A percentile compares a stretch with the other conserved stretches of the same genome.
phyloP scores from a whole-genome alignment of 2,113 vertebrate genomes.

The Macaca mulatta region DNA sequence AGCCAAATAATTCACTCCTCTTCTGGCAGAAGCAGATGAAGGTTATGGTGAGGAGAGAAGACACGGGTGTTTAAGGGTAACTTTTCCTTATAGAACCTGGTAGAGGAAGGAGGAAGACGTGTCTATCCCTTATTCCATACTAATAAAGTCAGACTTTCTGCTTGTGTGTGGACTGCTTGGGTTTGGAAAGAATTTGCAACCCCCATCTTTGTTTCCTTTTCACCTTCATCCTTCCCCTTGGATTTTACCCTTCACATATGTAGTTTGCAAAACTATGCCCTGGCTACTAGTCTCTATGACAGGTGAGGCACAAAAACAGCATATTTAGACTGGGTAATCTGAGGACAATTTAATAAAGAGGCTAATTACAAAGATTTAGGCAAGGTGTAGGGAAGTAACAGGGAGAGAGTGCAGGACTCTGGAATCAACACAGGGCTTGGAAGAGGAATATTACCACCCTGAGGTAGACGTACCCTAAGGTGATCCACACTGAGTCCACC shows the following conservation, averaged over 20 bases:
- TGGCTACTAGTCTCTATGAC: not conserved
- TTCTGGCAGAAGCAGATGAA: not conserved
- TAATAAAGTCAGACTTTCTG: not conserved
- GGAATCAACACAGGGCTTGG: not conserved
- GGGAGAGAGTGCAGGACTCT: not conserved
- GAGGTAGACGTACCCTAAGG: not conserved
- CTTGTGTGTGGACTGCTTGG: accelerated
- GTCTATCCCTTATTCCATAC: not conserved
- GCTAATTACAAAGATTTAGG: not conserved
- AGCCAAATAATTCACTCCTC: not conserved
- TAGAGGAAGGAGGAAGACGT: not conserved
- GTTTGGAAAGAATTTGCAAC: not conserved
- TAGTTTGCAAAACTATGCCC: not conserved
- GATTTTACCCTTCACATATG: not conserved
- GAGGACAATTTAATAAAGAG: not conserved
- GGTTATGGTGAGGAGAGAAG: not conserved
- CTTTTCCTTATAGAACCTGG: not conserved
- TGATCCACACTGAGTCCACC: not conserved
- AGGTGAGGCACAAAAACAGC: not conserved
- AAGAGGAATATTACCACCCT: not conserved
- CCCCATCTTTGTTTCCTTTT: not conserved
- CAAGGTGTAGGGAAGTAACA: not conserved
- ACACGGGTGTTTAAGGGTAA: accelerated
- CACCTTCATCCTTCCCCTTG: not conserved
- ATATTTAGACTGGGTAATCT: not conserved